Conservation (phyloP, 2,797 vertebrate genomes). For the Epinephelus coioides region DNA sequence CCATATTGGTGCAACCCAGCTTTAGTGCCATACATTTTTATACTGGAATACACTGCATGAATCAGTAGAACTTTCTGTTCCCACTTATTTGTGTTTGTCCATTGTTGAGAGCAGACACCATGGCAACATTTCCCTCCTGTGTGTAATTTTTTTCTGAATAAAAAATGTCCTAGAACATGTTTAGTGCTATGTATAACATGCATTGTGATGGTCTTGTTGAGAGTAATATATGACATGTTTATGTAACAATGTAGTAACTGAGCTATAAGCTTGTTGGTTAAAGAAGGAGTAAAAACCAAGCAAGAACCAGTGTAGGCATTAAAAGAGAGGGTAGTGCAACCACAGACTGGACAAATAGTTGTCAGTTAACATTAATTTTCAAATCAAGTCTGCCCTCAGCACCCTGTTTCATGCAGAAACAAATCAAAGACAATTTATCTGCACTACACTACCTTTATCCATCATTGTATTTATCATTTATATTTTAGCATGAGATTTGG, state of each 20-base stretch:
- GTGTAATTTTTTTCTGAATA: too few species aligned
- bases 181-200: not conserved
- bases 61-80: too few species aligned
- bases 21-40: too few species aligned
- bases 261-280: not conserved
- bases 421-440: not conserved
- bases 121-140: too few species aligned
- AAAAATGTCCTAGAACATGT: too few species aligned
- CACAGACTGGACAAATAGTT: not conserved
- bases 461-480: not conserved
- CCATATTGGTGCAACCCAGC: too few species aligned
- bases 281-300: not conserved
- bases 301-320: not conserved
- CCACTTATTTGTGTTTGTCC: too few species aligned
- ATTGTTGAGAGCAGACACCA: too few species aligned
- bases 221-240: too few species aligned
- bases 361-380: not conserved
- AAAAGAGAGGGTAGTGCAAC: not conserved
- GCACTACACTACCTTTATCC: not conserved
- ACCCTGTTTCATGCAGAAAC: not conserved
- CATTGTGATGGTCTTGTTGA: not conserved
- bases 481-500: not conserved
- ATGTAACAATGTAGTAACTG: not conserved
- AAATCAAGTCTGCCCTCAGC: not conserved
- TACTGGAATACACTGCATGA: too few species aligned